These are phyloP conservation scores for Pegoplata infirma DNA, from an alignment of 2,888 invertebrate species.

Conservation along the genomic window DNA sequence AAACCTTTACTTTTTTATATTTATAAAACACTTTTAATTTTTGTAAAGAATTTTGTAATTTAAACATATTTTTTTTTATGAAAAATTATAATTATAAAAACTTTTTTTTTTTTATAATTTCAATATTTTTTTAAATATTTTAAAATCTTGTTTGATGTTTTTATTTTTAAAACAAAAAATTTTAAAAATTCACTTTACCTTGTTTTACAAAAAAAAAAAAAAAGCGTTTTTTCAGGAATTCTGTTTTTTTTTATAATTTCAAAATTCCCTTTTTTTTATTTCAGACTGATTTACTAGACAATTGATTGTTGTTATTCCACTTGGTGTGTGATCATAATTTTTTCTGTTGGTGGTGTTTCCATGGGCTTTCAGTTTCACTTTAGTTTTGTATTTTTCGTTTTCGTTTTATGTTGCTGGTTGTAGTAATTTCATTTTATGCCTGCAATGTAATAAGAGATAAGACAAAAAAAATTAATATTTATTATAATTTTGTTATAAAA, in stretches of 20 bases:
- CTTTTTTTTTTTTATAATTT: no score
- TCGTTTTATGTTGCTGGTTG: constrained; percentile 25
- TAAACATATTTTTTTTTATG: neutral
- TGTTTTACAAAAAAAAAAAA: no score
- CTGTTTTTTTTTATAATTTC: neutral
- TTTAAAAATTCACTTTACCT: neutral
- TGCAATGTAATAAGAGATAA: constrained; percentile 30
- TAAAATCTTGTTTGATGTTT: no score
- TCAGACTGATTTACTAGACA: neutral
- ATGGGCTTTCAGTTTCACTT: constrained; percentile 12
- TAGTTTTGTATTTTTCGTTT: constrained; percentile 11
- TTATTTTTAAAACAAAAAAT: no score
- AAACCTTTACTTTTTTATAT: neutral
- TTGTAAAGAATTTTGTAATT: neutral
- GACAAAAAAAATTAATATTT: constrained; percentile 15
- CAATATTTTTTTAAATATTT: no score
- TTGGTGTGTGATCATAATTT: neutral
- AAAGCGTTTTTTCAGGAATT: neutral
- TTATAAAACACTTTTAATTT: neutral
- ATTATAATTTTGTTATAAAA: constrained; percentile 9
- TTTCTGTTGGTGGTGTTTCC: neutral
- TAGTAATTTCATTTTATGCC: constrained; percentile 31
- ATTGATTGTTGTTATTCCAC: constrained; percentile 5
- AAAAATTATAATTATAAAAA: neutral
- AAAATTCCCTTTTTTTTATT: neutral